A percentile compares a stretch with the other conserved stretches of the same genome.
Conservation (phyloP, 2,888 invertebrate genomes). For the Abrostola triplasia region DNA sequence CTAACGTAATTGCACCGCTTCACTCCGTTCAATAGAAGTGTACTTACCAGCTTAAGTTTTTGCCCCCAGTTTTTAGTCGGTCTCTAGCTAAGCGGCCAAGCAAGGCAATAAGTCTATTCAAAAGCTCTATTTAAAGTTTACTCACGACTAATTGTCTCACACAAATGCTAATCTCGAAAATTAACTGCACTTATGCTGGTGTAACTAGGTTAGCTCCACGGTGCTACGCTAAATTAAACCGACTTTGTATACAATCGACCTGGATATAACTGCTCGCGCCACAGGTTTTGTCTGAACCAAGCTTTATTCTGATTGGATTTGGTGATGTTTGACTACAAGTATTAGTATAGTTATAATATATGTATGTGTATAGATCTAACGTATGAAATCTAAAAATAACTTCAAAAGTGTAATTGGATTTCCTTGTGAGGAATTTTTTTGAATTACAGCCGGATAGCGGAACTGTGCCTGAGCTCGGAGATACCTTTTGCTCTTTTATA, state of each 20-base stretch:
- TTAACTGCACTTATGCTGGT: constrained; percentile 65
- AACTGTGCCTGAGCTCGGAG: constrained; percentile 7
- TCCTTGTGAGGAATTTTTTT: background rate
- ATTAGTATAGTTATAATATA: background rate
- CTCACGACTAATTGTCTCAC: constrained; percentile 65
- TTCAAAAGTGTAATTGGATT: constrained; percentile 10
- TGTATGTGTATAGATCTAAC: background rate
- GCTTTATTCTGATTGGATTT: constrained; percentile 22
- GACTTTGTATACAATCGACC: constrained; percentile 50
- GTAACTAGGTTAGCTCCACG: constrained; percentile 60
- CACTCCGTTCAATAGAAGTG: constrained; percentile 58
- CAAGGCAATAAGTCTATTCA: constrained; percentile 59
- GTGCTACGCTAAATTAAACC: constrained; percentile 58
- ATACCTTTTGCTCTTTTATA: constrained; percentile 8
- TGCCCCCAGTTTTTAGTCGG: constrained; percentile 52
- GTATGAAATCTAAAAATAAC: background rate
- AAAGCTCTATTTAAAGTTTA: constrained; percentile 67
- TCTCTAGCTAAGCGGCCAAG: constrained; percentile 45
- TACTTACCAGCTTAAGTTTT: constrained; percentile 61
- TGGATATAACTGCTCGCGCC: constrained; percentile 27
- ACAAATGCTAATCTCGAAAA: constrained; percentile 68
- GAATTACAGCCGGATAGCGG: background rate
- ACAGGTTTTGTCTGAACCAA: constrained; percentile 34
- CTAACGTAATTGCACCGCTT: constrained; percentile 64
- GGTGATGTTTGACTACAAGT: constrained; percentile 2